Evolutionary conservation across 1,140 invertebrate species (phyloP), one percentile per base, ranked within the genome.

Genomic region (Globodera ellingtonae): DNA sequence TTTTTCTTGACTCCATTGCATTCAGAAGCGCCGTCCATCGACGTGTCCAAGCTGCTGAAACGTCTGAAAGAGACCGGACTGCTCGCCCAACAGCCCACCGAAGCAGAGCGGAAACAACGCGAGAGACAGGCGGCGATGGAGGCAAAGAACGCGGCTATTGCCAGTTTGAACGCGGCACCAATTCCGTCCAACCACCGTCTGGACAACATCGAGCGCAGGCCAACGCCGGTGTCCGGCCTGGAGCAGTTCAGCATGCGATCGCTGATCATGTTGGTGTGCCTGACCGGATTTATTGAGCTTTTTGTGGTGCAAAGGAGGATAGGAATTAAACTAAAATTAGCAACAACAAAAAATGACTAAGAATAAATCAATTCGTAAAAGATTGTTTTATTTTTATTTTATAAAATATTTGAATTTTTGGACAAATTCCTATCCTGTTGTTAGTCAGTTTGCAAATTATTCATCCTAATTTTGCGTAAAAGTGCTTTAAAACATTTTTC

Each of bases 201-300:
- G 47, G 84, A 81, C 46, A 70, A 77, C 47, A n/a, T 86, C 4
- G 86, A 86, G 62, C 66, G 71, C 35, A 56, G 80, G 52, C 71
- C 82, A 21, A 48, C 78, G 24, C 86, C 86, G 0, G 59, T 77
- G 52, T 52, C 79, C 5, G 52, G 84, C 6, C 76, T 86, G 24
- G 76, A 72, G 35, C 75, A 82, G 48, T 87, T 87, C 70, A 82
- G 86, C 66, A 84, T 85, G 47, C 72, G 83, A 13, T 73, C 80
- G 6, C 62, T 87, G 50, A 79, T 86, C 56, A 83, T 87, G 85
- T 88, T 74, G 73, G 84, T 65, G 56, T 72, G 74, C 71, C 47
- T 81, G 35, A 35, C 35, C 35, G 35, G 35, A 35, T 35, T 35
- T 35, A 35, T 35, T 35, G 35, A 35, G 35, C 35, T 35, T 35